Evolutionary conservation across 1,140 invertebrate genomes (phyloP).

Genomic region (Cydia pomonella): DNA sequence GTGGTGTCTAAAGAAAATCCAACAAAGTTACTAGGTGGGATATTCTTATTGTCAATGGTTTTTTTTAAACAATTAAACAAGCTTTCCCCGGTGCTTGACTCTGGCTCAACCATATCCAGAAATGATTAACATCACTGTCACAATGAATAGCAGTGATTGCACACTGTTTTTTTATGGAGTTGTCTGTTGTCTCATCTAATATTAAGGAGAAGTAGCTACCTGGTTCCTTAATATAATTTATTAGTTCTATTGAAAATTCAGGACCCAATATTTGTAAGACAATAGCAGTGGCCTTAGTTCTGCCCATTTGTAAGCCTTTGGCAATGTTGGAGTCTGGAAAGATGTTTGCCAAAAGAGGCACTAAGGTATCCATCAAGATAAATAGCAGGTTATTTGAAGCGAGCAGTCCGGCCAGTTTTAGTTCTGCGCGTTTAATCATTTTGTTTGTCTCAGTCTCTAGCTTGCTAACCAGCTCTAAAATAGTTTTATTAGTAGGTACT

Average conservation of each 20-base stretch:
- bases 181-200: not conserved
- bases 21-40: slow-evolving; percentile 52
- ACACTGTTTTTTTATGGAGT: not conserved
- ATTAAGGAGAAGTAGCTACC: not conserved
- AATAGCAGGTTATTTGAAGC: too few relatives aligned
- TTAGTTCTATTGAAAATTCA: not conserved
- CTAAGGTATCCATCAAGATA: too few relatives aligned
- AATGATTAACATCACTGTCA: slow-evolving; percentile 38
- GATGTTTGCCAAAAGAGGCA: not conserved
- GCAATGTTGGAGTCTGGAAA: slow-evolving; percentile 25
- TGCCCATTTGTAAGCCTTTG: not conserved
- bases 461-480: too few relatives aligned
- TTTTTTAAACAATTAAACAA: not conserved
- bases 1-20: slow-evolving; percentile 61
- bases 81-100: not conserved
- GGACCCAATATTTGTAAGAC: not conserved
- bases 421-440: too few relatives aligned
- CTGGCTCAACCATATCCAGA: not conserved
- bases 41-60: slow-evolving; percentile 35
- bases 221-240: not conserved
- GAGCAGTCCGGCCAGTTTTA: too few relatives aligned
- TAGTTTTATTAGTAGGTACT: too few relatives aligned
- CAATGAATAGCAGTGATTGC: not conserved
- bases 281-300: slow-evolving; percentile 26
- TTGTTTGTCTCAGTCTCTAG: too few relatives aligned